phyloP scores from a whole-genome alignment of 2,888 invertebrate species.

The Tyria jacobaeae region DNA sequence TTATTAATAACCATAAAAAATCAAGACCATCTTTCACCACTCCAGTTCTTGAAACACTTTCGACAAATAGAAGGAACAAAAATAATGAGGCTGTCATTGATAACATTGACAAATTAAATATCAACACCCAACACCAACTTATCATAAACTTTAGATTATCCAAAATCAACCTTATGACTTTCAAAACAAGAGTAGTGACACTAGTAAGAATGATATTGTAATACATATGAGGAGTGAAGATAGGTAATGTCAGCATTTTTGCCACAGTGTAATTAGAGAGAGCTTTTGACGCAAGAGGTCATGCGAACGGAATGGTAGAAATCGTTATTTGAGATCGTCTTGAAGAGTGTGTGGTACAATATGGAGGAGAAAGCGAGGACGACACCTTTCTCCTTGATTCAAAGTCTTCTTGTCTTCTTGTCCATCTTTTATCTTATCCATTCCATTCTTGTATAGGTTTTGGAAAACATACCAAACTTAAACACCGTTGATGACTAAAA shows the following conservation, averaged over 20 bases:
- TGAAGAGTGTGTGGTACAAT: conserved; percentile 39
- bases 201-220: conserved; percentile 51
- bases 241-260: conserved; percentile 74
- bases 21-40: conserved; percentile 63
- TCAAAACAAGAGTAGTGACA: conserved; percentile 32
- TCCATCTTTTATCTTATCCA: too few species aligned
- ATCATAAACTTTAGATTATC: conserved; percentile 1
- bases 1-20: conserved; percentile 59
- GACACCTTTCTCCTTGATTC: not conserved
- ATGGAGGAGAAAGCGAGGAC: conserved; percentile 4
- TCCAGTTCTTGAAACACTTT: conserved; percentile 60
- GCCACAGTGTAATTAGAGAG: conserved; percentile 81
- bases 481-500: not conserved
- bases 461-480: not conserved
- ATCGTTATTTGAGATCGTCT: conserved; percentile 59
- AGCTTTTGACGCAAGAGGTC: conserved; percentile 74
- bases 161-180: conserved; percentile 41
- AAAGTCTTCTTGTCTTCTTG: too few species aligned
- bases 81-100: conserved; percentile 79
- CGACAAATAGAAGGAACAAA: conserved; percentile 62
- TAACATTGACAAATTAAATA: conserved; percentile 85
- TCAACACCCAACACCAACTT: conserved; percentile 57
- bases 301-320: conserved; percentile 80
- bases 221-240: conserved; percentile 56
- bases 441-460: not conserved